Base-by-base conservation (phyloP, 37 sponge, comb jelly and placozoan genomes). In the Spongilla lacustris region DNA sequence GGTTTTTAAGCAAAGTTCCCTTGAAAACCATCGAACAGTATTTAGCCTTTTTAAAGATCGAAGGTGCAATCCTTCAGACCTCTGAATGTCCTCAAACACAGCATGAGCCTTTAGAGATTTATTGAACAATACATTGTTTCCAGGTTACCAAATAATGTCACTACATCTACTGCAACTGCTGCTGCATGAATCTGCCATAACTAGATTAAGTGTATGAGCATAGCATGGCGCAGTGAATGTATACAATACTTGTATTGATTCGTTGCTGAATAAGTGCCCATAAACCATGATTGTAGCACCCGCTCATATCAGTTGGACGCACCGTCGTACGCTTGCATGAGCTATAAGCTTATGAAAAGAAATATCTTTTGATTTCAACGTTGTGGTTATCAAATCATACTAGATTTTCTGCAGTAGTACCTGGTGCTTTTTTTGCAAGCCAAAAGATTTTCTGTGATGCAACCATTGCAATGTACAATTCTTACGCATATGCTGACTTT, bases 11-110 rank as follows among this genome's bases (percentile, higher is more conserved):
- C 58, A 58, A 0, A 58, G 58, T 58, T 58, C 58, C 58, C 58
- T 58, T 58, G 58, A 58, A 58, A 58, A 58, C 58, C 58, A 58
- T 58, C 58, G 58, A 58, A 58, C 58, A 58, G 58, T 58, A 58
- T 58, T 58, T 58, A 58, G 58, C 19, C 58, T 58, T 58, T 58
- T 58, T 58, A 58, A 58, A 58, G 58, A 58, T 6, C 58, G 58
- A 58, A 58, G 58, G 11, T 10, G 58, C 58, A 58, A 17, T 58
- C 58, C 58, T 58, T 58, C 58, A 58, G 58, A 58, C 11, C 58
- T 58, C 58, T 58, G 58, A 58, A 58, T 58, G 58, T 58, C 58
- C 58, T 58, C 58, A 58, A 58, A 58, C 58, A 58, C 58, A 58
- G 58, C 58, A 58, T 19, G 58, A 58, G 58, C 58, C 58, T 58